Evolutionary conservation across 2,888 invertebrate genomes (phyloP), one percentile per base, ranked within the genome.

Genomic region (Lasioglossum morio): DNA sequence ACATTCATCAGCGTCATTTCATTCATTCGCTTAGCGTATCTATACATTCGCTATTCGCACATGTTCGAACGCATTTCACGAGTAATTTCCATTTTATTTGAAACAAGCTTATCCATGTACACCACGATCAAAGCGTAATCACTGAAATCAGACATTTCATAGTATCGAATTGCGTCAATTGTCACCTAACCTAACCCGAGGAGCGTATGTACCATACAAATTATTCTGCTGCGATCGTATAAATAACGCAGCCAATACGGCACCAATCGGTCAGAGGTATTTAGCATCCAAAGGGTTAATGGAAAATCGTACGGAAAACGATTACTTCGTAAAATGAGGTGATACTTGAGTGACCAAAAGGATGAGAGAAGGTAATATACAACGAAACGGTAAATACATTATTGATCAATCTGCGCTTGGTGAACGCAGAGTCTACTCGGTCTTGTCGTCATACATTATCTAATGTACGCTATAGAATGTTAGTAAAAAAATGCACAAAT

Each of bases 241-340:
- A 30, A 19, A 30, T 27, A 30, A 19, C 7, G 63, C 63, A 19
- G 63, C 16, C 30, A 30, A 63, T 63, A 53, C 8, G 30, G 19
- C 4, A 57, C 30, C 63, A 1, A 63, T 30, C 30, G 3, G 16
- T 34, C 8, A 3, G 8, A 63, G 8, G 19, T 63, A 63, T 19
- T 63, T 63, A 63, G 63, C 63, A 63, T 63, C 63, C 0, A 63
- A 63, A 63, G 63, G 63, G 63, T 30, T 63, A 63, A 63, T 63
- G 16, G 63, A 63, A 63, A 63, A 63, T 63, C 63, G 63, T 63
- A 63, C 63, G 60, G 19, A 63, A 63, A 30, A 16, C 30, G 16
- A 63, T 30, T 7, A 34, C 16, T 19, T 63, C 63, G 30, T 19
- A 19, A 19, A 63, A 34, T 3, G 30, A 63, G 30, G 63, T 34